A percentile compares a stretch with the other conserved stretches of the same genome.
Conservation (phyloP, 2,888 invertebrate genomes). For the Drosophila flavopinicola region DNA sequence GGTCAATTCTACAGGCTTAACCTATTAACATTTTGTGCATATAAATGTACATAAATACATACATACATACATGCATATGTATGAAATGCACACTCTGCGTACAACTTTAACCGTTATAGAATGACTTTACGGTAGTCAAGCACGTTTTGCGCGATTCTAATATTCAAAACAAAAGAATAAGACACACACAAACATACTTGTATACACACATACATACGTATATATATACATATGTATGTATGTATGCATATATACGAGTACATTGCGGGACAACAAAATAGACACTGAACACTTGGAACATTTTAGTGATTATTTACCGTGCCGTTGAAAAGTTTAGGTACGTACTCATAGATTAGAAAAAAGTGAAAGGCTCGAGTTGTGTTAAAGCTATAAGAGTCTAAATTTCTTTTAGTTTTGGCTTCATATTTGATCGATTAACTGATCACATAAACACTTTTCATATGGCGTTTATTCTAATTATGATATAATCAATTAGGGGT, state of each 20-base stretch:
- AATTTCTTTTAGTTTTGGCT: too few species aligned
- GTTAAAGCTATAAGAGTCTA: too few species aligned
- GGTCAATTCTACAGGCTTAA: too few species aligned
- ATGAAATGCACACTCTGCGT: too few species aligned
- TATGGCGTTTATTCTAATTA: too few species aligned
- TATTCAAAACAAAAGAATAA: constrained; percentile 10
- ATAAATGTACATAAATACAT: not conserved
- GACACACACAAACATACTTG: not conserved
- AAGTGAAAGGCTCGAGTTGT: too few species aligned
- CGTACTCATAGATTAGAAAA: too few species aligned
- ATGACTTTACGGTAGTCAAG: constrained; percentile 1
- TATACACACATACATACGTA: not conserved
- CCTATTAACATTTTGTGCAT: not conserved
- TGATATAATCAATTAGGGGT: too few species aligned
- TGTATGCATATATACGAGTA: not conserved
- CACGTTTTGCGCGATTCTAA: constrained; percentile 6
- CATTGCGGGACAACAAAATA: constrained; percentile 20
- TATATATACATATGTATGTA: not conserved
- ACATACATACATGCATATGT: not conserved
- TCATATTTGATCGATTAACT: too few species aligned
- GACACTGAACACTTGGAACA: not conserved
- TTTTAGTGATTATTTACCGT: too few species aligned
- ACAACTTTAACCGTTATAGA: not conserved
- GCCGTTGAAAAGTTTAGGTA: too few species aligned
- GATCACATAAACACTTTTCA: too few species aligned